Percentiles rank a stretch among this genome's conserved stretches.
Evolutionary conservation across 1,140 invertebrate species (phyloP).

Genomic region (Trialeurodes vaporariorum): DNA sequence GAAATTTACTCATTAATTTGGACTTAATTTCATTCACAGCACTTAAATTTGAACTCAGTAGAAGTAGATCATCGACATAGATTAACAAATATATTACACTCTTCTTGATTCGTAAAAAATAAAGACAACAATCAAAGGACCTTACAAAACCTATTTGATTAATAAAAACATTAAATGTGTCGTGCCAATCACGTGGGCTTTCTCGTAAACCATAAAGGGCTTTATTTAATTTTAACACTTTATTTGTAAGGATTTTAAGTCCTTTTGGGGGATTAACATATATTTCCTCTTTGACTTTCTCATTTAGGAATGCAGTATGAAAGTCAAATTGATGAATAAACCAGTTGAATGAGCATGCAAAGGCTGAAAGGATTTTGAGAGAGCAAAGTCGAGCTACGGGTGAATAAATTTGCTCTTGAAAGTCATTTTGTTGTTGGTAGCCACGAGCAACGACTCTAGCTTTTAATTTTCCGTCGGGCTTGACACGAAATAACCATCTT

Average conservation of each 20-base stretch:
- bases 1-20: conserved; percentile 4
- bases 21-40: not conserved
- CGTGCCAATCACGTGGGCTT: conserved; percentile 25
- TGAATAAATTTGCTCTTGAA: conserved; percentile 23
- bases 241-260: not conserved
- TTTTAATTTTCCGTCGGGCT: conserved; percentile 20
- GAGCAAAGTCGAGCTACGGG: conserved; percentile 20
- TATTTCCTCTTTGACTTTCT: conserved; percentile 22
- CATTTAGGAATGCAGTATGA: conserved; percentile 27
- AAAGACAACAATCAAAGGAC: conserved; percentile 16
- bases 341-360: conserved; percentile 12
- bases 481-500: conserved; percentile 21
- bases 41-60: not conserved
- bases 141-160: conserved; percentile 11
- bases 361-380: conserved; percentile 21
- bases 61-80: conserved; percentile 16
- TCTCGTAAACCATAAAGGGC: conserved; percentile 24
- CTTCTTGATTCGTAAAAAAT: not conserved
- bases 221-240: conserved; percentile 17
- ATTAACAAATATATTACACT: conserved; percentile 5
- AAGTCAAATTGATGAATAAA: conserved; percentile 21
- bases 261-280: conserved; percentile 27
- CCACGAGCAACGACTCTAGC: conserved; percentile 22
- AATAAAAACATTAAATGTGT: conserved; percentile 10
- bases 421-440: conserved; percentile 21